These are phyloP conservation scores for Phyllotis vaccarum DNA, from an alignment of 2,797 vertebrate species.

Conservation along the genomic window DNA sequence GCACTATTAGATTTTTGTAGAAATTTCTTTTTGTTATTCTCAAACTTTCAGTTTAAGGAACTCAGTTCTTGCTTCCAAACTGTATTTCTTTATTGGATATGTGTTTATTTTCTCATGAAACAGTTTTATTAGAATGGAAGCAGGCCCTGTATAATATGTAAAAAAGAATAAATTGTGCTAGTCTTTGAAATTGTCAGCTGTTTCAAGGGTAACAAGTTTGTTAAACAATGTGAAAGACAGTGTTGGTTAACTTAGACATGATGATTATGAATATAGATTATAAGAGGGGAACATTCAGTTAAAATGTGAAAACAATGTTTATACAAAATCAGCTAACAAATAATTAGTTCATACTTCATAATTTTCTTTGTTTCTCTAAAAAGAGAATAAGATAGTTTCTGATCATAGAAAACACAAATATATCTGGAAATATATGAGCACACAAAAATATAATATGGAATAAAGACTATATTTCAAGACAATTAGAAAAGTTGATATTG, in stretches of 20 bases:
- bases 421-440: conserved; percentile 23
- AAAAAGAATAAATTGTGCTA: neutral
- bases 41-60: conserved; percentile 14
- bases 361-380: conserved; percentile 17
- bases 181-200: neutral
- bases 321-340: conserved; percentile 39
- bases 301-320: conserved; percentile 3
- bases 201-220: neutral
- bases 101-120: neutral
- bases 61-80: neutral
- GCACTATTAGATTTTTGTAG: neutral
- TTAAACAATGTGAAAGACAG: conserved; percentile 7
- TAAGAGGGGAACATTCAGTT: neutral
- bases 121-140: neutral
- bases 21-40: neutral
- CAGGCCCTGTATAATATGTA: neutral
- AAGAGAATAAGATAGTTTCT: neutral
- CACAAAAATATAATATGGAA: neutral
- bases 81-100: conserved; percentile 30
- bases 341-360: conserved; percentile 28
- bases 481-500: neutral
- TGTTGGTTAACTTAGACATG: neutral
- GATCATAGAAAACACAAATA: neutral
- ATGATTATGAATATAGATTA: neutral
- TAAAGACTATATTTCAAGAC: conserved; percentile 16